phyloP scores from a whole-genome alignment of 2,888 invertebrate genomes.

The Podotricha telesiphe region DNA sequence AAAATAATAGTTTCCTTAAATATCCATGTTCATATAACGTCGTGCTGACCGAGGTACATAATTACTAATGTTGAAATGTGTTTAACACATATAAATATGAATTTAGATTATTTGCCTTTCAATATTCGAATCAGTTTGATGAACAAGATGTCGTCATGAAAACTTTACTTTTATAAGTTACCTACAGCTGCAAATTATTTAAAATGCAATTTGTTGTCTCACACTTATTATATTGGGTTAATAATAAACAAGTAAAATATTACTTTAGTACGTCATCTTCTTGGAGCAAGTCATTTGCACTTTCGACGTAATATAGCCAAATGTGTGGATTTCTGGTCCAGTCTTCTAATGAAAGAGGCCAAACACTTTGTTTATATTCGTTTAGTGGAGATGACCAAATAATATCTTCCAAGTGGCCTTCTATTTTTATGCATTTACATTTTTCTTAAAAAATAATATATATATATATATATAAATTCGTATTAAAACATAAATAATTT shows the following conservation, averaged over 20 bases:
- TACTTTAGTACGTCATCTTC: slow-evolving; percentile 68
- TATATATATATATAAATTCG: no score
- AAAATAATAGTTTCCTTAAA: no score
- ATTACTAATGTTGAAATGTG: no score
- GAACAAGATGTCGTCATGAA: no score
- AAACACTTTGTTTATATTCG: slow-evolving; percentile 54
- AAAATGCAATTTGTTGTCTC: no score
- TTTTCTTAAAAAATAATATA: slow-evolving; percentile 36
- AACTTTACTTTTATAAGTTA: no score
- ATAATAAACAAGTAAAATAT: neutral
- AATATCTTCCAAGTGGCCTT: slow-evolving; percentile 63
- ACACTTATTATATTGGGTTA: neutral
- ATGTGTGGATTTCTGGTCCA: slow-evolving; percentile 62
- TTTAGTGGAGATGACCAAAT: slow-evolving; percentile 56
- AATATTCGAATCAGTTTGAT: no score
- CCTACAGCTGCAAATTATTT: no score
- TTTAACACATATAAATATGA: no score
- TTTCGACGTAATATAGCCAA: slow-evolving; percentile 69
- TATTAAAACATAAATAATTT: neutral
- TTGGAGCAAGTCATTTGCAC: slow-evolving; percentile 58
- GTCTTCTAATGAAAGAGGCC: slow-evolving; percentile 59
- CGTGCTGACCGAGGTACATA: no score
- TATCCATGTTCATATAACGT: no score
- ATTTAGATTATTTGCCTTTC: no score
- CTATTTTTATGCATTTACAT: slow-evolving; percentile 64